phyloP scores from a whole-genome alignment of 2,888 invertebrate genomes.

The Lithophane ornitopus region DNA sequence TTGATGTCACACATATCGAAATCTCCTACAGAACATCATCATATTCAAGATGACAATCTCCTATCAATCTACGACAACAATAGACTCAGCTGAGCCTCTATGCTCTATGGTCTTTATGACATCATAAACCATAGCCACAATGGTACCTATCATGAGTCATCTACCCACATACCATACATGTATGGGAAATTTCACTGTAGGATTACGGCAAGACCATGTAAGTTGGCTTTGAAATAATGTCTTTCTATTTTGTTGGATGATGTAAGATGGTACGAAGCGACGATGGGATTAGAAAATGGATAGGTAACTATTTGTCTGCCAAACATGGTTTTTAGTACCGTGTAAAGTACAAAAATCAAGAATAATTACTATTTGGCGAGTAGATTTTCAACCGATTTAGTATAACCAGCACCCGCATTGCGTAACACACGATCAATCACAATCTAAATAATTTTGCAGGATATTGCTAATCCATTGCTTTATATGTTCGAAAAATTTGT shows the following conservation, averaged over 20 bases:
- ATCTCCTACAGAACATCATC: conserved; percentile 7
- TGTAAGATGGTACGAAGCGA: background rate
- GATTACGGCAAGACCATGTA: conserved; percentile 25
- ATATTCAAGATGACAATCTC: conserved; percentile 44
- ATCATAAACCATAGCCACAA: conserved; percentile 55
- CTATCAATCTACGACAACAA: conserved; percentile 53
- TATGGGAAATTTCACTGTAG: conserved; percentile 39
- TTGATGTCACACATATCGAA: background rate
- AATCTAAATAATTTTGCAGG: too few relatives aligned
- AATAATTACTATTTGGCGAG: background rate
- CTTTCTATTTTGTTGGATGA: conserved; percentile 13
- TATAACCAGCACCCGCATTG: background rate
- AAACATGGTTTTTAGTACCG: background rate
- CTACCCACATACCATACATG: conserved; percentile 35
- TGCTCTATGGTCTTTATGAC: conserved; percentile 57
- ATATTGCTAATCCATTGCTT: too few relatives aligned
- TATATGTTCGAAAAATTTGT: too few relatives aligned
- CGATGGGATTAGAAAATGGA: background rate
- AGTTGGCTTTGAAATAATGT: conserved; percentile 10
- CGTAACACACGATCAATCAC: too few relatives aligned
- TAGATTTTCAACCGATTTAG: background rate
- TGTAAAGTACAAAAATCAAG: too few relatives aligned
- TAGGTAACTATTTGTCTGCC: background rate
- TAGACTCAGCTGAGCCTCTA: conserved; percentile 26
- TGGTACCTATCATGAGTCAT: conserved; percentile 48